Percentiles rank a stretch among this genome's conserved stretches.
Evolutionary conservation across 2,113 vertebrate species (phyloP).

Genomic region (Thunnus thynnus): DNA sequence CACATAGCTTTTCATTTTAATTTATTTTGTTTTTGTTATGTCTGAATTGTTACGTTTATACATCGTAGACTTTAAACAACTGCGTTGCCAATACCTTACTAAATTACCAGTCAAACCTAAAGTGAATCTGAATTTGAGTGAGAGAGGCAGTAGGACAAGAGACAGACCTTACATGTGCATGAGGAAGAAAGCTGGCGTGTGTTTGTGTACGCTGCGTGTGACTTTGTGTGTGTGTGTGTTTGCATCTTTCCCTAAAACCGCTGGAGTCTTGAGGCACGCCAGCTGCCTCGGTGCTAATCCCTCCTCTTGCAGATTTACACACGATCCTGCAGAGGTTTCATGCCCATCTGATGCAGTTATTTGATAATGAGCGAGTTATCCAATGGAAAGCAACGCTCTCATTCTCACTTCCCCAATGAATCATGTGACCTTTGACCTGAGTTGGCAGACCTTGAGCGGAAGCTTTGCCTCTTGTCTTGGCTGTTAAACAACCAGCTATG

Average conservation of each 20-base stretch:
- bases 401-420: slow-evolving; percentile 27
- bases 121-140: not conserved
- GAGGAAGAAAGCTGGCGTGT: slow-evolving; percentile 2
- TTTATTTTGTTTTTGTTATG: not conserved
- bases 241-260: slow-evolving; percentile 18
- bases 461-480: slow-evolving; percentile 53
- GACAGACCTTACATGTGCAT: not conserved
- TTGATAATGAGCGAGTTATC: slow-evolving; percentile 56
- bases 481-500: slow-evolving; percentile 51
- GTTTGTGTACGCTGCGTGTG: slow-evolving; percentile 26
- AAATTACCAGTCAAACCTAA: not conserved
- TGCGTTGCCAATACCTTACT: not conserved
- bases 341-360: slow-evolving; percentile 55
- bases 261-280: slow-evolving; percentile 50
- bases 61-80: not conserved
- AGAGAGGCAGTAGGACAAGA: not conserved
- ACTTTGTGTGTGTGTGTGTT: slow-evolving; percentile 31
- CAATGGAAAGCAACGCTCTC: slow-evolving; percentile 45
- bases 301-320: slow-evolving; percentile 53
- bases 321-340: slow-evolving; percentile 22
- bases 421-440: slow-evolving; percentile 55
- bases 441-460: slow-evolving; percentile 63
- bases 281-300: slow-evolving; percentile 61
- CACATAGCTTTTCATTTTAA: not conserved
- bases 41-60: not conserved